phyloP scores from a whole-genome alignment of 2,888 invertebrate species.

The Exocentrus adspersus region DNA sequence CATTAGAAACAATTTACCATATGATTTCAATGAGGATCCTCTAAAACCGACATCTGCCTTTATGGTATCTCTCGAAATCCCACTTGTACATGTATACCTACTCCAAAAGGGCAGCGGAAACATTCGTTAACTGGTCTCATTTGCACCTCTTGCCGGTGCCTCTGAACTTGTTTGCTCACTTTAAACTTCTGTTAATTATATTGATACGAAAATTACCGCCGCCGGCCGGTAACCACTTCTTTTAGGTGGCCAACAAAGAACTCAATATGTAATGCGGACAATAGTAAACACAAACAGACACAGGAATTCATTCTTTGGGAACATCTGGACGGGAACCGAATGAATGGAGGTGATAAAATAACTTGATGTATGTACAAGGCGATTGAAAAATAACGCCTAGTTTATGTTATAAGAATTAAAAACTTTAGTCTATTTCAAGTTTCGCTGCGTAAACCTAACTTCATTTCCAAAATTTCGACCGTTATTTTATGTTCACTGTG shows the following conservation, averaged over 20 bases:
- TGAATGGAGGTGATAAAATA: conserved; percentile 19
- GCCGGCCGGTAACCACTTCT: conserved; percentile 20
- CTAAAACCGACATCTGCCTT: conserved; percentile 4
- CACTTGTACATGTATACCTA: too few species aligned
- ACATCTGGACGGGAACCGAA: conserved; percentile 9
- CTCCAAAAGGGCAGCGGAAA: conserved; percentile 14
- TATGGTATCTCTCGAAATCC: neutral
- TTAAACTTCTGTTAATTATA: conserved; percentile 28
- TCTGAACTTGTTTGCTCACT: conserved; percentile 22
- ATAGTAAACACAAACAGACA: neutral
- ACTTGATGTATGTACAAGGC: neutral
- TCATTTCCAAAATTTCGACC: too few species aligned
- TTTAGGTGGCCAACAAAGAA: conserved; percentile 20
- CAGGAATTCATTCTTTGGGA: conserved; percentile 1
- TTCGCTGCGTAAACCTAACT: too few species aligned
- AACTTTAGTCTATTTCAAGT: too few species aligned
- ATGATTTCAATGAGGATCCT: conserved; percentile 1
- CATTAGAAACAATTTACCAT: conserved; percentile 8
- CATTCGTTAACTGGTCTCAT: conserved; percentile 22
- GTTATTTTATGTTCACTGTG: too few species aligned
- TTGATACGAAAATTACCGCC: conserved; percentile 22
- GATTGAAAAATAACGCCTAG: too few species aligned
- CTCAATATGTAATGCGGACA: conserved; percentile 11
- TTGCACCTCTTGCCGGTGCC: conserved; percentile 23
- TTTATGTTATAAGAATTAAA: too few species aligned